Evolutionary conservation across 2,113 vertebrate species (phyloP), one percentile per base, ranked within the genome.

Genomic region (Harpagus bidentatus): DNA sequence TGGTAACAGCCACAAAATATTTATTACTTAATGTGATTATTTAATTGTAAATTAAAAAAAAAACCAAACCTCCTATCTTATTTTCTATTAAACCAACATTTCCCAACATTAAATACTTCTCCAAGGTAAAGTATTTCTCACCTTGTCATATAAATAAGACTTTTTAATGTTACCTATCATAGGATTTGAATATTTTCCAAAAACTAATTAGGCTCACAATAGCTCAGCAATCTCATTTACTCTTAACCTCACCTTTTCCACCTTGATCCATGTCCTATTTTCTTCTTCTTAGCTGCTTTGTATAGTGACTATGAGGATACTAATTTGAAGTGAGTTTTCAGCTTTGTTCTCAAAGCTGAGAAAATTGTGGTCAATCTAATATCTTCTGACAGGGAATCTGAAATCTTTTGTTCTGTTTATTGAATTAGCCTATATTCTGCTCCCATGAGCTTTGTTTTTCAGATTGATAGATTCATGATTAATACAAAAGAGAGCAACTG

Each of bases 331-430:
- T 62, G 90, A 94, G 25, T 88, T 93, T 96, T 94, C 61, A 88
- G 62, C 53, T 94, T 96, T 86, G 23, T 89, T 92, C 79, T 76
- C 84, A 93, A 92, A 70, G 82, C 70, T 77, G 69, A 82, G 71
- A 93, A 76, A 89, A 86, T 52, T 56, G 72, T 89, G 71, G 61
- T 94, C 94, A 67, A 70, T 92, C 19, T 96, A 94, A 95, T 72
- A 52, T 78, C 11, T 56, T 89, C 84, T 94, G 86, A 92, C 61
- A 89, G 36, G 42, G 76, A 92, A 92, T 82, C 65, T 86, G 70
- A 91, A 82, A 80, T 90, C 74, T 78, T 95, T 91, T 93, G 76
- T 82, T 78, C 61, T 95, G 58, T 90, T 96, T 91, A 84, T 94
- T 79, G 79, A 96, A 93, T 89, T 93, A 93, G n/a, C 48, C 59